Conservation (phyloP, 2,888 invertebrate species). For the Lydus trimaculatus region DNA sequence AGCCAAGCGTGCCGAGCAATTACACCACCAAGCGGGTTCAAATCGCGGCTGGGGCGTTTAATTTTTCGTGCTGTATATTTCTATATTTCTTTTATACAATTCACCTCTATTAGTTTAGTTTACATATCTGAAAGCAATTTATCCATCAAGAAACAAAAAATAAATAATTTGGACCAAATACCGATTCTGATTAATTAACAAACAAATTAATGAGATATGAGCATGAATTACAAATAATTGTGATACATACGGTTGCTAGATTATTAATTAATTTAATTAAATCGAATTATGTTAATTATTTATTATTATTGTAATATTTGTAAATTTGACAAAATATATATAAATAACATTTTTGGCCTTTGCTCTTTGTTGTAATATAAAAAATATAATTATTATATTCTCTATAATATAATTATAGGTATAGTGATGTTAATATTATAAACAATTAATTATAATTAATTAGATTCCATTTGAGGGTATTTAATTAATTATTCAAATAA, state of each 20-base stretch:
- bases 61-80: too few species aligned
- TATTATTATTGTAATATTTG: slow-evolving; percentile 23
- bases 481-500: background rate
- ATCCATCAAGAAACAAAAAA: background rate
- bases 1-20: too few species aligned
- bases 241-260: slow-evolving; percentile 28
- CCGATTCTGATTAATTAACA: slow-evolving; percentile 11
- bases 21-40: too few species aligned
- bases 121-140: background rate
- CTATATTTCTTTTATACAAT: too few species aligned
- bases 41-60: too few species aligned
- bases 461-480: background rate
- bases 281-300: slow-evolving; percentile 1
- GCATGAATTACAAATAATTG: slow-evolving; percentile 28
- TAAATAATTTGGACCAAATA: slow-evolving; percentile 23
- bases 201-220: background rate
- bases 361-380: slow-evolving; percentile 29
- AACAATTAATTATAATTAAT: background rate
- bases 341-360: slow-evolving; percentile 32
- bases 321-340: background rate
- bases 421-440: background rate
- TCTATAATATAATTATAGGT: background rate
- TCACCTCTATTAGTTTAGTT: background rate
- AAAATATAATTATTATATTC: background rate
- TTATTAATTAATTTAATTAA: slow-evolving; percentile 19